Conservation (phyloP, 1,140 invertebrate species). For the Pararge aegeria region DNA sequence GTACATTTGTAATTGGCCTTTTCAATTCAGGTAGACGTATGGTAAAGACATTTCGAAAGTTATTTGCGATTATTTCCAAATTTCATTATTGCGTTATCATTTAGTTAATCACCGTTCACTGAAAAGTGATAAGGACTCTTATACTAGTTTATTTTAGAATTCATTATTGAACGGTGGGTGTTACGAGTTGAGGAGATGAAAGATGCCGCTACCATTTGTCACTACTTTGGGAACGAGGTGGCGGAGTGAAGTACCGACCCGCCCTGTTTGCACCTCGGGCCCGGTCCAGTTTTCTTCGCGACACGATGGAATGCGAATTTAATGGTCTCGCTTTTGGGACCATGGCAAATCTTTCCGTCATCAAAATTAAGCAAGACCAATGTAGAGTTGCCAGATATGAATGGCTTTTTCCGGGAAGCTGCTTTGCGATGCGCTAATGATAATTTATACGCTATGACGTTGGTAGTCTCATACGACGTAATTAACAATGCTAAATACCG, state of each 20-base stretch:
- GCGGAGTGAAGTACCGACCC: slow-evolving; percentile 54
- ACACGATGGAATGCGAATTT: slow-evolving; percentile 55
- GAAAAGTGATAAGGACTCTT: slow-evolving; percentile 13
- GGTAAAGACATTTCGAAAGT: slow-evolving; percentile 42
- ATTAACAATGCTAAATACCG: too few species aligned
- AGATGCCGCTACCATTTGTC: slow-evolving; percentile 75
- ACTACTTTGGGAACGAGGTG: slow-evolving; percentile 69
- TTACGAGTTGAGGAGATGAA: slow-evolving; percentile 56
- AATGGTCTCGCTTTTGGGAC: slow-evolving; percentile 62
- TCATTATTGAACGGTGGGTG: slow-evolving; percentile 33
- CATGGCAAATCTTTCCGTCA: slow-evolving; percentile 67
- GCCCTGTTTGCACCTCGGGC: slow-evolving; percentile 65
- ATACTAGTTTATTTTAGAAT: slow-evolving; percentile 28
- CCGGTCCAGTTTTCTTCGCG: slow-evolving; percentile 36
- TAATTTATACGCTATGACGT: too few species aligned
- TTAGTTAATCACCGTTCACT: slow-evolving; percentile 42
- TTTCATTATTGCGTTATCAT: slow-evolving; percentile 72
- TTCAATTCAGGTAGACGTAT: slow-evolving; percentile 56
- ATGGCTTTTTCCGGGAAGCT: background rate
- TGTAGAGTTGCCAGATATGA: background rate
- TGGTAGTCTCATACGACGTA: too few species aligned
- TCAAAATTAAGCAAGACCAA: slow-evolving; percentile 52
- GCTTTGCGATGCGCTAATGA: background rate
- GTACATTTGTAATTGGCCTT: slow-evolving; percentile 38
- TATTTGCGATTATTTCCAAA: slow-evolving; percentile 73